Evolutionary conservation across 2,888 invertebrate species (phyloP).

Genomic region (Cremastinae sp.): DNA sequence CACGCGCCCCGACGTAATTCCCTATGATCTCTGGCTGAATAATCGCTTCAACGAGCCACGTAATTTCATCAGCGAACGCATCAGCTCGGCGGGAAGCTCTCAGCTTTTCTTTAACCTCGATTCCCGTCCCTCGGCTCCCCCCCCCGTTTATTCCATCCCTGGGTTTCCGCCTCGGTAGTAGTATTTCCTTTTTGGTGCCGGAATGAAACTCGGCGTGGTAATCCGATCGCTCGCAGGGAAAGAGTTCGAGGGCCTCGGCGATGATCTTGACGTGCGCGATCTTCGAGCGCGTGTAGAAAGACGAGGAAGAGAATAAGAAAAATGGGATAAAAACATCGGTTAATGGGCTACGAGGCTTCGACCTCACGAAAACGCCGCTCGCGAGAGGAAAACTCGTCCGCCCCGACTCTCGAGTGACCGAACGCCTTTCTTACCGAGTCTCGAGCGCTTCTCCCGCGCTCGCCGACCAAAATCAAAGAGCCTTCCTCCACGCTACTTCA

Average conservation of each 20-base stretch:
- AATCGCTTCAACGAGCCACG: slow-evolving; percentile 47
- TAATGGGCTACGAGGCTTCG: no score
- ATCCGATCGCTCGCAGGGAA: slow-evolving; percentile 39
- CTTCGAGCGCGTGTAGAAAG: no score
- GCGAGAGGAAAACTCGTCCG: no score
- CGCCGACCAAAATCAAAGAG: no score
- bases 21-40: slow-evolving; percentile 37
- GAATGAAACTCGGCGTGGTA: slow-evolving; percentile 53
- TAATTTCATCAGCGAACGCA: slow-evolving; percentile 48
- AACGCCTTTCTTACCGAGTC: no score
- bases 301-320: no score
- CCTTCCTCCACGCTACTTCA: no score
- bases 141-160: slow-evolving; percentile 9
- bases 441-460: no score
- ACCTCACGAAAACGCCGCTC: no score
- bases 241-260: slow-evolving; percentile 54
- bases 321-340: no score
- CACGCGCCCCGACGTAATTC: slow-evolving; percentile 9
- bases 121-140: no score
- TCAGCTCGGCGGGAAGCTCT: slow-evolving; percentile 26
- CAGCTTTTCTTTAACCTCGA: slow-evolving; percentile 54
- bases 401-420: no score
- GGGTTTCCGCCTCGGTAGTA: slow-evolving; percentile 2
- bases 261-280: not conserved
- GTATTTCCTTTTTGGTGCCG: slow-evolving; percentile 40